phyloP scores from a whole-genome alignment of 2,113 vertebrate species.

The Oxyura jamaicensis region DNA sequence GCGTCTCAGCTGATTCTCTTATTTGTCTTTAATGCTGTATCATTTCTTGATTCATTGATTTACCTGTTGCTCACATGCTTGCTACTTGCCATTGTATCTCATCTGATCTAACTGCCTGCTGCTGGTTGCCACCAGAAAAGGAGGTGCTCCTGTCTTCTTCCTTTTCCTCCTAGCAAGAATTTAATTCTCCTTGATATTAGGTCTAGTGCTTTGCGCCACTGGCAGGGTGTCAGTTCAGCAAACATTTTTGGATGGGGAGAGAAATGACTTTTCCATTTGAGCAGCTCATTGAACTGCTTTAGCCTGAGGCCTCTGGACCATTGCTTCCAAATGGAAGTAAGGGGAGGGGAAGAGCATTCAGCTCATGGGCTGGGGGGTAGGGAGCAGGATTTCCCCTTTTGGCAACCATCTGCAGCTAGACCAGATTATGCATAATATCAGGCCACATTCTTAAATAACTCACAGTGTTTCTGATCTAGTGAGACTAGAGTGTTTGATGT shows the following conservation, averaged over 20 bases:
- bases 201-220: fast-evolving
- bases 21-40: not conserved
- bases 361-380: not conserved
- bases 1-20: not conserved
- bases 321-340: not conserved
- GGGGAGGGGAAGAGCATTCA: not conserved
- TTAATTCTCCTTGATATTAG: not conserved
- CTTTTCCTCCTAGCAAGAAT: not conserved
- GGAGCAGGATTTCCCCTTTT: conserved; percentile 45
- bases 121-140: not conserved
- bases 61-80: not conserved
- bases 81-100: not conserved
- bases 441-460: conserved; percentile 45
- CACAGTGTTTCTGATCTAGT: conserved; percentile 49
- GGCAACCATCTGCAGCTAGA: conserved; percentile 50
- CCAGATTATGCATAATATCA: conserved; percentile 50
- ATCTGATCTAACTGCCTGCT: not conserved
- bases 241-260: not conserved
- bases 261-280: not conserved
- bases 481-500: conserved; percentile 45
- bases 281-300: not conserved
- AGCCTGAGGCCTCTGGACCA: not conserved
- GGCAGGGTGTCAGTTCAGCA: not conserved
- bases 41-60: not conserved
- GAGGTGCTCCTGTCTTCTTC: not conserved